These are phyloP conservation scores for Montifringilla adamsi DNA, from an alignment of 2,113 vertebrate species.

Conservation along the genomic window DNA sequence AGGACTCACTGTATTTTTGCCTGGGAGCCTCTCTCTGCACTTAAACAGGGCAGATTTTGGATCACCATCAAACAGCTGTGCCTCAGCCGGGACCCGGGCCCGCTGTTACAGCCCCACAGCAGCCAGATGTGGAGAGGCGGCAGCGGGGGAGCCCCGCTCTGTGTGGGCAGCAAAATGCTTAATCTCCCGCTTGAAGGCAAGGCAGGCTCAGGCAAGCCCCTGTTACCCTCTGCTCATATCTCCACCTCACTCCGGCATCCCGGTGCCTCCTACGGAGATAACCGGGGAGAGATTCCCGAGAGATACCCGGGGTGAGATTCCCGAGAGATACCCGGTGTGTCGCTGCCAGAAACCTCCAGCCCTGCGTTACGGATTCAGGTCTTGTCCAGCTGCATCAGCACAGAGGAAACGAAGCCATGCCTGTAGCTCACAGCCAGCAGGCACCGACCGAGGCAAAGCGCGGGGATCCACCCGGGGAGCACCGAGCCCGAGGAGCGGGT, in stretches of 20 bases:
- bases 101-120: rapidly evolving
- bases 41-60: not conserved
- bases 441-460: rapidly evolving
- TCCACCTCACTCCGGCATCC: not conserved
- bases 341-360: not conserved
- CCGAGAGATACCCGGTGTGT: not conserved
- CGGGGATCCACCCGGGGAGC: not conserved
- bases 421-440: not conserved
- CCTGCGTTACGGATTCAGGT: not conserved
- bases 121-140: not conserved
- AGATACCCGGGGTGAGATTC: not conserved
- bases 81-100: not conserved
- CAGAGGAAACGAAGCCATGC: not conserved
- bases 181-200: not conserved
- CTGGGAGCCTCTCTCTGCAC: not conserved
- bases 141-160: not conserved
- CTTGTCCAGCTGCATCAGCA: slow-evolving; percentile 10
- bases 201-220: slow-evolving; percentile 8
- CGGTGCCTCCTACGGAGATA: not conserved
- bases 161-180: not conserved
- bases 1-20: not conserved
- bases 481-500: not conserved
- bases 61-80: not conserved
- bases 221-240: not conserved
- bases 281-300: not conserved